Evolutionary conservation across 2,113 vertebrate species (phyloP).

Genomic region (Bubo blakistoni): DNA sequence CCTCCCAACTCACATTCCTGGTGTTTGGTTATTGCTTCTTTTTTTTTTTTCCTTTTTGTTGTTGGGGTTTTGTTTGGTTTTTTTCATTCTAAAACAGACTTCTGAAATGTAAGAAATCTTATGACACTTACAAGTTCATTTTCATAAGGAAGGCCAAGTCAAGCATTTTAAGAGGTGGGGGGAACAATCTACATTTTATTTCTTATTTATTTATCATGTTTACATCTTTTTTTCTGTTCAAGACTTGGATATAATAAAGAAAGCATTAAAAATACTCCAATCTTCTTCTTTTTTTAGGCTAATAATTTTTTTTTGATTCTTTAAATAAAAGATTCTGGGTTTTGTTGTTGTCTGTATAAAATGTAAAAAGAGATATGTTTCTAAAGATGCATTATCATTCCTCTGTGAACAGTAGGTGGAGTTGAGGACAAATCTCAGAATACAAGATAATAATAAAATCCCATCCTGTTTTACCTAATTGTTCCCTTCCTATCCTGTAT

Average conservation of each 20-base stretch:
- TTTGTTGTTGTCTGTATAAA: slow-evolving; percentile 71
- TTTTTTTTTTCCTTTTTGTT: not conserved
- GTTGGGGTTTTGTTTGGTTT: not conserved
- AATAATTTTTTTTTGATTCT: slow-evolving; percentile 54
- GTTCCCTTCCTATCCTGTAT: slow-evolving; percentile 65
- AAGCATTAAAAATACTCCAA: slow-evolving; percentile 74
- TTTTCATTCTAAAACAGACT: slow-evolving; percentile 14
- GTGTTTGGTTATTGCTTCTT: slow-evolving; percentile 26
- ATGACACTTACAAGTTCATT: slow-evolving; percentile 28
- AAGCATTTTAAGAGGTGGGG: slow-evolving; percentile 60
- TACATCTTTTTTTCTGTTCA: slow-evolving; percentile 74
- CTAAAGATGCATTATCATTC: slow-evolving; percentile 71
- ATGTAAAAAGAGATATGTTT: slow-evolving; percentile 70
- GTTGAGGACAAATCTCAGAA: slow-evolving; percentile 50
- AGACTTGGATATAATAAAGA: slow-evolving; percentile 73
- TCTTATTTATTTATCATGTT: slow-evolving; percentile 86
- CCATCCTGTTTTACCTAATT: slow-evolving; percentile 59
- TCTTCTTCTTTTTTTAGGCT: slow-evolving; percentile 51
- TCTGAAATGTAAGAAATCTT: slow-evolving; percentile 32
- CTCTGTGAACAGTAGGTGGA: slow-evolving; percentile 68
- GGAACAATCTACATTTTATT: slow-evolving; percentile 72
- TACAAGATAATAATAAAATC: slow-evolving; percentile 60
- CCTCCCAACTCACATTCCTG: slow-evolving; percentile 50
- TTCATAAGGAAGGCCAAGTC: slow-evolving; percentile 60
- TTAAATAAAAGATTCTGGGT: slow-evolving; percentile 59